Evolutionary conservation across 1,140 invertebrate species (phyloP).

Genomic region (Schlechtendalia chinensis): DNA sequence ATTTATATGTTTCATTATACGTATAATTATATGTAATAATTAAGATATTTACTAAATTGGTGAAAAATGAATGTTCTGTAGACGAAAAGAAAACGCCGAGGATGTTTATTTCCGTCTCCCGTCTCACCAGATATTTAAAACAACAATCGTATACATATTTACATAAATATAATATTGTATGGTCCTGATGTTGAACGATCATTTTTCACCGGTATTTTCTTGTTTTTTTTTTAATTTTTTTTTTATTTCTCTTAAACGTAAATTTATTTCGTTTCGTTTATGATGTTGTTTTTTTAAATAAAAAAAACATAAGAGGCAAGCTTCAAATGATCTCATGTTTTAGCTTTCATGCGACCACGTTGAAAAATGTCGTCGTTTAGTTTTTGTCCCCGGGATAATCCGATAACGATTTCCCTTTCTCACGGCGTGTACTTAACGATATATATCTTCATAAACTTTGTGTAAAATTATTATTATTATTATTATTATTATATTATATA

Average conservation of each 20-base stretch:
- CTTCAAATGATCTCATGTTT: conserved; percentile 48
- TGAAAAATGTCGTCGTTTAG: conserved; percentile 48
- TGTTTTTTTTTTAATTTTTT: conserved; percentile 1
- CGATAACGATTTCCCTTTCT: conserved; percentile 32
- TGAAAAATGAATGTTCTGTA: conserved; percentile 40
- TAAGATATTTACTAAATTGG: conserved; percentile 18
- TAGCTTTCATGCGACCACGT: conserved; percentile 48
- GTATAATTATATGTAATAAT: conserved; percentile 28
- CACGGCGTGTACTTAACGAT: neutral
- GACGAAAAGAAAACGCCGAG: neutral
- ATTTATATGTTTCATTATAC: neutral
- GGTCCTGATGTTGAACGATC: neutral
- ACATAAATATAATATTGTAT: neutral
- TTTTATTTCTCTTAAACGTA: conserved; percentile 43
- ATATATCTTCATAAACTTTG: conserved; percentile 11
- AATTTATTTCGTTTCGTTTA: conserved; percentile 34
- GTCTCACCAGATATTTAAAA: neutral
- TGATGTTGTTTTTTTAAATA: conserved; percentile 37
- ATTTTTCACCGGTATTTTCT: conserved; percentile 40
- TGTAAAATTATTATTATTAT: conserved; percentile 5
- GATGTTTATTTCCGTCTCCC: neutral
- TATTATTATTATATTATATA: conserved; percentile 16
- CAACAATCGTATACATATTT: neutral
- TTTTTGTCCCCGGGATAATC: conserved; percentile 44
- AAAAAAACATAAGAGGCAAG: conserved; percentile 47